Conservation (phyloP, 2,888 invertebrate genomes). For the Hirtodrosophila histrioides region DNA sequence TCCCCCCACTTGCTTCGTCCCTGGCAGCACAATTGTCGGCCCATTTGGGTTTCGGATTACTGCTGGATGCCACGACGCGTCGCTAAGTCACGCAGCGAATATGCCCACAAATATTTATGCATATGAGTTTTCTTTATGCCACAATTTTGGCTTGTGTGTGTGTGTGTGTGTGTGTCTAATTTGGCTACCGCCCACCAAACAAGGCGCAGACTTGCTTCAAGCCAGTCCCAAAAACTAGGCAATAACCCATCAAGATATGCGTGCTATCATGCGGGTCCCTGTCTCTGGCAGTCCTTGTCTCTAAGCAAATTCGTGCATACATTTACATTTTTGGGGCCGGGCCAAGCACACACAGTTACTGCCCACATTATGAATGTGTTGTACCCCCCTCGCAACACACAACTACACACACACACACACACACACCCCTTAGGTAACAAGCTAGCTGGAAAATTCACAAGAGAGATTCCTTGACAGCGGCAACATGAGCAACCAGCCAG, state of each 20-base stretch:
- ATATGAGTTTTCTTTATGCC: slow-evolving; percentile 50
- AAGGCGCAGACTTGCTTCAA: slow-evolving; percentile 30
- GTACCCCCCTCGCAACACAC: slow-evolving; percentile 22
- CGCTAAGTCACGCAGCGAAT: slow-evolving; percentile 45
- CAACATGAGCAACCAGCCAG: slow-evolving; percentile 38
- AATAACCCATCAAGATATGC: slow-evolving; percentile 73
- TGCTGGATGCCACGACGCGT: slow-evolving; percentile 33
- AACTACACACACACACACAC: too few species aligned
- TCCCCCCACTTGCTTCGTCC: not conserved
- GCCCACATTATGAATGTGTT: slow-evolving; percentile 50
- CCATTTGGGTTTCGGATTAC: slow-evolving; percentile 45
- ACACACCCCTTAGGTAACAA: slow-evolving; percentile 30
- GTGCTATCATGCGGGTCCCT: slow-evolving; percentile 60
- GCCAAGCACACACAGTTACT: slow-evolving; percentile 13
- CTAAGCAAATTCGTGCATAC: slow-evolving; percentile 42
- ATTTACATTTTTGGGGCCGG: slow-evolving; percentile 42
- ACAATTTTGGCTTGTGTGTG: slow-evolving; percentile 1
- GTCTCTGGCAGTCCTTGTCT: slow-evolving; percentile 26
- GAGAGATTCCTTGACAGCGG: slow-evolving; percentile 54
- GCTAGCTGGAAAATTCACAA: slow-evolving; percentile 67
- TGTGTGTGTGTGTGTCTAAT: slow-evolving; percentile 52
- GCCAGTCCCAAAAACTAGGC: slow-evolving; percentile 64
- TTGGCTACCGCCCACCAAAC: slow-evolving; percentile 34
- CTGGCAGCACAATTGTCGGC: slow-evolving; percentile 60
- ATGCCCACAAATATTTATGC: slow-evolving; percentile 69